Evolutionary conservation across 2,888 invertebrate species (phyloP).

Genomic region (Xanthostigma xanthostigma): DNA sequence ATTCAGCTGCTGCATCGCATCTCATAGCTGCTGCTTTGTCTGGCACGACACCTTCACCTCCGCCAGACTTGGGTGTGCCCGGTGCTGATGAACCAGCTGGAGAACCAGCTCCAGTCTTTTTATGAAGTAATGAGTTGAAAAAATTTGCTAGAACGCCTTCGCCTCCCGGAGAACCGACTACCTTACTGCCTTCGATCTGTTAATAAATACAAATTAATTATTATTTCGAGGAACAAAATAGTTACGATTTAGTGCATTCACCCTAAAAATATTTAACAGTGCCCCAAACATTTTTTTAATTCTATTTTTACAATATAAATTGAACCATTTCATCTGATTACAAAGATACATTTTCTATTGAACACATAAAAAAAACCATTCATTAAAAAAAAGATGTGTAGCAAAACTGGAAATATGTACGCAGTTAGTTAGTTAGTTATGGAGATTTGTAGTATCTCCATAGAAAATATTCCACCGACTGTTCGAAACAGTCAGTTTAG

Average conservation of each 20-base stretch:
- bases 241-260: background rate
- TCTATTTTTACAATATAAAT: background rate
- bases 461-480: too few species aligned
- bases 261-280: background rate
- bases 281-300: background rate
- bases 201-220: conserved; percentile 9
- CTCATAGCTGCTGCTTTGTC: conserved; percentile 62
- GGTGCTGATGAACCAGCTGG: conserved; percentile 37
- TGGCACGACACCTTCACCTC: conserved; percentile 25
- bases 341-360: background rate
- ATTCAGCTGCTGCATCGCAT: conserved; percentile 83
- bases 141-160: conserved; percentile 95
- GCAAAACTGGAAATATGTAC: too few species aligned
- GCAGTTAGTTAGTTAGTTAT: too few species aligned
- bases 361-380: too few species aligned
- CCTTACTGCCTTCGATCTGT: conserved; percentile 60
- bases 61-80: conserved; percentile 24
- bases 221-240: background rate
- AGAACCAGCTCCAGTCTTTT: conserved; percentile 64
- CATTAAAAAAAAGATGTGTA: too few species aligned
- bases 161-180: conserved; percentile 61
- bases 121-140: conserved; percentile 92
- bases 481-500: too few species aligned
- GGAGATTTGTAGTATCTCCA: too few species aligned
- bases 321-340: background rate